Evolutionary conservation across 2,888 invertebrate genomes (phyloP).

Genomic region (Archips crataeganus): DNA sequence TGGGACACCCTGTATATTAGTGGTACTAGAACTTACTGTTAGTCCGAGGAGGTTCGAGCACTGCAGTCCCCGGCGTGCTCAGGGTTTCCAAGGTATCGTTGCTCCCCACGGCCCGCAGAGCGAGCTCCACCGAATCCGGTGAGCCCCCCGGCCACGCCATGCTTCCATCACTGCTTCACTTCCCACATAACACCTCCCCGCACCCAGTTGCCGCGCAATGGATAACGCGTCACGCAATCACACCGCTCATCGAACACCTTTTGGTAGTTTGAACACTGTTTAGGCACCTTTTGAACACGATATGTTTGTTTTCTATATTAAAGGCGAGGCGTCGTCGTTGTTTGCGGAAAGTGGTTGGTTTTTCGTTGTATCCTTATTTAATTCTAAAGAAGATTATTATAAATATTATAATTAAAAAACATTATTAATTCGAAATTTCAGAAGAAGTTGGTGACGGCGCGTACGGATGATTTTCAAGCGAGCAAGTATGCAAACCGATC

Average conservation of each 20-base stretch:
- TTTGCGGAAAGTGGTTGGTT: background rate
- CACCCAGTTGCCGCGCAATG: constrained; percentile 45
- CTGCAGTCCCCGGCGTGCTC: constrained; percentile 29
- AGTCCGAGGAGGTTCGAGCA: constrained; percentile 3
- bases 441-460: too few relatives aligned
- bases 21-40: constrained; percentile 21
- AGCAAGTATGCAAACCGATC: too few relatives aligned
- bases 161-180: constrained; percentile 34
- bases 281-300: constrained; percentile 20
- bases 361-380: background rate
- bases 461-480: too few relatives aligned
- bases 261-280: constrained; percentile 21
- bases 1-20: too few relatives aligned
- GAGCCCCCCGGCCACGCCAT: constrained; percentile 82
- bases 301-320: constrained; percentile 4
- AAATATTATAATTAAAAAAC: too few relatives aligned
- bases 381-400: background rate
- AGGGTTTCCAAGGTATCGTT: constrained; percentile 51
- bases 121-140: constrained; percentile 71
- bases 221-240: constrained; percentile 13
- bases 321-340: constrained; percentile 15
- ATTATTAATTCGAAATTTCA: too few relatives aligned
- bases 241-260: background rate
- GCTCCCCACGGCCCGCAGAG: constrained; percentile 58
- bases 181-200: constrained; percentile 53